Conservation (phyloP, 2,797 vertebrate species). For the Bradypodion pumilum region DNA sequence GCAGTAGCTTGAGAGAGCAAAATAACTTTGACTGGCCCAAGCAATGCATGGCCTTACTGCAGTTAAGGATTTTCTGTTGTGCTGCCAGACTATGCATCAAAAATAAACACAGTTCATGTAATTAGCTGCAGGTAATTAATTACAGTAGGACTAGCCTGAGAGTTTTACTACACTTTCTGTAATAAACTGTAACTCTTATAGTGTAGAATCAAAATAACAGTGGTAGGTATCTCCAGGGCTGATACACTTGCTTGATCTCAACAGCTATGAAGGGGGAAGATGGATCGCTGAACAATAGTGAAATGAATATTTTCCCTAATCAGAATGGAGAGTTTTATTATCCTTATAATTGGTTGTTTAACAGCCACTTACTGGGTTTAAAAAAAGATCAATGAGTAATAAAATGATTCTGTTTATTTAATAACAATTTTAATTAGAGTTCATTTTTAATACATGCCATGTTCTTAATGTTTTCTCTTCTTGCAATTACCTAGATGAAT, state of each 20-base stretch:
- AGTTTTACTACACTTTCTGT: conserved; percentile 44
- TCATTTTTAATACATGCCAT: conserved; percentile 70
- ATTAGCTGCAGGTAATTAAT: conserved; percentile 37
- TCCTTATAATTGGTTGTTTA: conserved; percentile 74
- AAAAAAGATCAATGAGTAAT: conserved; percentile 60
- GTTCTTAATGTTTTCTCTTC: conserved; percentile 63
- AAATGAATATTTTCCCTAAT: conserved; percentile 70
- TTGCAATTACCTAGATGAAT: conserved; percentile 68
- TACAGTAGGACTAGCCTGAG: conserved; percentile 30
- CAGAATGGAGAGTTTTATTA: conserved; percentile 71
- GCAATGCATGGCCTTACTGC: neutral
- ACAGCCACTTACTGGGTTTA: conserved; percentile 64
- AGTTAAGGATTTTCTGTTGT: neutral
- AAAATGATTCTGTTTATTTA: conserved; percentile 72
- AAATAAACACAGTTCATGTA: conserved; percentile 22
- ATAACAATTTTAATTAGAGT: conserved; percentile 73
- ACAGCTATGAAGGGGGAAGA: conserved; percentile 64
- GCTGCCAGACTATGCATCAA: conserved; percentile 3
- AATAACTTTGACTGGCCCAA: neutral
- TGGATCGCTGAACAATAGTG: conserved; percentile 61
- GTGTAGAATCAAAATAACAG: conserved; percentile 46
- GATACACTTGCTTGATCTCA: conserved; percentile 53
- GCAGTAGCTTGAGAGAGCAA: neutral
- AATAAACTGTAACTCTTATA: conserved; percentile 34
- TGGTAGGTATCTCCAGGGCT: conserved; percentile 46